phyloP scores from a whole-genome alignment of 1,140 invertebrate species.

The Aphaenogaster rudis region DNA sequence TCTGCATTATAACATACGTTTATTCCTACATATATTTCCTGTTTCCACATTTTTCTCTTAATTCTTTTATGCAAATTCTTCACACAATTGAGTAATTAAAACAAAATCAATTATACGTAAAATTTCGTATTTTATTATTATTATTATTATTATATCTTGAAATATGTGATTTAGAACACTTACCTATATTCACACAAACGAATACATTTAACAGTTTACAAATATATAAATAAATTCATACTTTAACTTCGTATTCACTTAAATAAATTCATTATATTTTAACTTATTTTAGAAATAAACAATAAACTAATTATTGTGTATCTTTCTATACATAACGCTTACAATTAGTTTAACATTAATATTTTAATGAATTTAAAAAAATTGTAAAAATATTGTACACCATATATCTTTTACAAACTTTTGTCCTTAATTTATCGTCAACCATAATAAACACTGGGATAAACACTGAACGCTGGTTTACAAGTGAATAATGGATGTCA shows the following conservation, averaged over 20 bases:
- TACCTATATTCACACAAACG: background rate
- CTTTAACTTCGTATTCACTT: no score
- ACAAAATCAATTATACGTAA: background rate
- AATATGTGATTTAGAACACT: background rate
- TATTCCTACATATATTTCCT: background rate
- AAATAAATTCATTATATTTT: no score
- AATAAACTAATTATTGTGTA: background rate
- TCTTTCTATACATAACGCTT: background rate
- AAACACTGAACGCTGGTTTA: background rate
- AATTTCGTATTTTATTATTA: background rate
- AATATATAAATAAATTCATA: background rate
- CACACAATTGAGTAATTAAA: background rate
- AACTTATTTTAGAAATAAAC: background rate
- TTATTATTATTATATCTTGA: constrained; percentile 9
- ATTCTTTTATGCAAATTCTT: background rate
- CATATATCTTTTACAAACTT: background rate
- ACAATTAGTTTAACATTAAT: background rate
- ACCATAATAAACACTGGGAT: no score
- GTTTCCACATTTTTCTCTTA: constrained; percentile 6
- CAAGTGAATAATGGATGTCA: background rate
- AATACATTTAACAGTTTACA: background rate
- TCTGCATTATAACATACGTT: constrained; percentile 10
- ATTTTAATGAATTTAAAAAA: background rate
- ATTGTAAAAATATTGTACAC: background rate
- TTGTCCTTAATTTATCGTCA: background rate